A percentile compares a stretch with the other conserved stretches of the same genome.
Evolutionary conservation across 2,888 invertebrate genomes (phyloP).

Genomic region (Criorhina ranunculi): DNA sequence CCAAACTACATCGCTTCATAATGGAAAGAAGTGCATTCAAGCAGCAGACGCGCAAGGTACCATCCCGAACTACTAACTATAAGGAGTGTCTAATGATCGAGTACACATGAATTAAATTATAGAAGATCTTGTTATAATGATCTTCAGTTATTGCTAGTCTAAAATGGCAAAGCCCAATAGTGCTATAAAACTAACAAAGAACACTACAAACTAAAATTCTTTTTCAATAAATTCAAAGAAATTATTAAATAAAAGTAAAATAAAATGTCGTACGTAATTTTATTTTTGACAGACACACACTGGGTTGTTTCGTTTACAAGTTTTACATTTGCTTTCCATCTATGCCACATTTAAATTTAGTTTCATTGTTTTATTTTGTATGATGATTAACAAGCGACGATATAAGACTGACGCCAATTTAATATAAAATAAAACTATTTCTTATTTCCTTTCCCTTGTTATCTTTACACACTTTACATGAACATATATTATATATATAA

Average conservation of each 20-base stretch:
- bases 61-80: too few species aligned
- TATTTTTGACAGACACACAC: slow-evolving; percentile 35
- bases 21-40: too few species aligned
- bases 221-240: slow-evolving; percentile 20
- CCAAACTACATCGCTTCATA: too few species aligned
- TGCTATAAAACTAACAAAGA: neutral
- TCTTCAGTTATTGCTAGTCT: too few species aligned
- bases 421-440: slow-evolving; percentile 44
- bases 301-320: slow-evolving; percentile 27
- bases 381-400: slow-evolving; percentile 46
- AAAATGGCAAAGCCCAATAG: neutral
- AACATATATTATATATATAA: slow-evolving; percentile 70
- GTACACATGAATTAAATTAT: too few species aligned
- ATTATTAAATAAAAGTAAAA: slow-evolving; percentile 4
- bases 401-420: slow-evolving; percentile 37
- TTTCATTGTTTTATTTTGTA: slow-evolving; percentile 19
- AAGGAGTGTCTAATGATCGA: too few species aligned
- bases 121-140: too few species aligned
- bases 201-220: slow-evolving; percentile 21
- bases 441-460: slow-evolving; percentile 39
- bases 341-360: slow-evolving; percentile 63
- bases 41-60: too few species aligned
- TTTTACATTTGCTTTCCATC: slow-evolving; percentile 21
- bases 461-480: slow-evolving; percentile 74
- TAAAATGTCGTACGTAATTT: slow-evolving; percentile 5